phyloP scores from a whole-genome alignment of 2,113 vertebrate species.

The Ariopsis seemanni region DNA sequence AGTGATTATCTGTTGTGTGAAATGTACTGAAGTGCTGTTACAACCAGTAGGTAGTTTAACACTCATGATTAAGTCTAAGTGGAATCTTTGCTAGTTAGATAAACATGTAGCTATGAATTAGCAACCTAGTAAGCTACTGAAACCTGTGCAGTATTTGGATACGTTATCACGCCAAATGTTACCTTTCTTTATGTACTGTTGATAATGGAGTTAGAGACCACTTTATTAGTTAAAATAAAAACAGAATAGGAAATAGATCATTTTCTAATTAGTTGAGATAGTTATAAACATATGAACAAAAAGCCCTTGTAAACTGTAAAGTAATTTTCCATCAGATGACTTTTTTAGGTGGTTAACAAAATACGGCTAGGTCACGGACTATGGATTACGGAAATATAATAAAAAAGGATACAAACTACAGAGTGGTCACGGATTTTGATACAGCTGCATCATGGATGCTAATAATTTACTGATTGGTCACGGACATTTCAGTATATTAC shows the following conservation, averaged over 20 bases:
- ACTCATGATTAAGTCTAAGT: background rate
- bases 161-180: background rate
- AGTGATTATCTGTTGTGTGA: background rate
- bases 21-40: background rate
- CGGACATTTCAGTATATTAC: too few relatives aligned
- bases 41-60: background rate
- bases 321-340: background rate
- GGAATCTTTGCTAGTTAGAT: background rate
- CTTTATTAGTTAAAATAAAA: background rate
- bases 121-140: background rate
- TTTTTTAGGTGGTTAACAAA: background rate
- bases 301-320: background rate
- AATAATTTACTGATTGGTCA: too few relatives aligned
- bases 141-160: background rate
- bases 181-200: background rate
- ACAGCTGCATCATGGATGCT: too few relatives aligned
- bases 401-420: too few relatives aligned
- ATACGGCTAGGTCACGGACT: too few relatives aligned
- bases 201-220: background rate
- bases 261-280: background rate
- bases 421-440: too few relatives aligned
- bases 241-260: background rate
- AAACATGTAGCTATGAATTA: background rate
- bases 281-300: background rate
- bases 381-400: too few relatives aligned